A percentile compares a stretch with the other conserved stretches of the same genome.
Evolutionary conservation across 2,797 vertebrate genomes (phyloP).

Genomic region (Lophius americanus): DNA sequence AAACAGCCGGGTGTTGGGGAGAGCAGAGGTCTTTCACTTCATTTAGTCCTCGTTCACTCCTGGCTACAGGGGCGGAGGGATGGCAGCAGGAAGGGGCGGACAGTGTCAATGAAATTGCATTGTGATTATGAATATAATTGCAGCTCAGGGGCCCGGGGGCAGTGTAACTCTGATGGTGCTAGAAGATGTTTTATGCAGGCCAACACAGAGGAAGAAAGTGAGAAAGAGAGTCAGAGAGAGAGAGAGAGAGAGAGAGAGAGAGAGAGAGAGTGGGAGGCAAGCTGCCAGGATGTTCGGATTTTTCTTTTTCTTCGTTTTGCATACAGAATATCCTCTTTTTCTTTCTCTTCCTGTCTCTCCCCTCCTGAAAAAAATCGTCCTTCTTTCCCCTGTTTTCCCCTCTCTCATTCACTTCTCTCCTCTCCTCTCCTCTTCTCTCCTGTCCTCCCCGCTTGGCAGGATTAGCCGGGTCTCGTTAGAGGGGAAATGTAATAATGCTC

Average conservation of each 20-base stretch:
- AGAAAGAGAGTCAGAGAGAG: slow-evolving; percentile 25
- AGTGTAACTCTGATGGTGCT: slow-evolving; percentile 87
- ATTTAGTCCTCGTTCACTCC: slow-evolving; percentile 90
- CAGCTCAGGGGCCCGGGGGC: slow-evolving; percentile 91
- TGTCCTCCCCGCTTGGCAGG: slow-evolving; percentile 90
- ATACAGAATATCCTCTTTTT: slow-evolving; percentile 44
- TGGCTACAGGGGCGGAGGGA: slow-evolving; percentile 72
- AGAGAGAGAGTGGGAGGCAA: slow-evolving; percentile 63
- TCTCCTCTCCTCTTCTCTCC: slow-evolving; percentile 79
- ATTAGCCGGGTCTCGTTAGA: slow-evolving; percentile 97
- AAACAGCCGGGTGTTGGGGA: slow-evolving; percentile 83
- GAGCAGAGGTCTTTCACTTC: slow-evolving; percentile 89
- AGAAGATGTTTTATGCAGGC: slow-evolving; percentile 88
- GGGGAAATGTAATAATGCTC: slow-evolving; percentile 97
- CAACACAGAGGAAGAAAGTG: slow-evolving; percentile 45
- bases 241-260: too few relatives aligned
- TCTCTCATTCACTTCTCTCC: slow-evolving; percentile 33
- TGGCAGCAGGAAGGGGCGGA: slow-evolving; percentile 81
- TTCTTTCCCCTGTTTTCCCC: slow-evolving; percentile 28
- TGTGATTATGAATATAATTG: slow-evolving; percentile 94
- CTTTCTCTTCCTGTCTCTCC: slow-evolving; percentile 36
- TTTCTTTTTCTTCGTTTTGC: slow-evolving; percentile 7
- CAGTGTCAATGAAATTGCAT: slow-evolving; percentile 89
- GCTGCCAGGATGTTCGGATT: slow-evolving; percentile 56
- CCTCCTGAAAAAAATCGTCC: background rate